Evolutionary conservation across 2,113 vertebrate species (phyloP), one percentile per base, ranked within the genome.

Genomic region (Rafetus swinhoei): DNA sequence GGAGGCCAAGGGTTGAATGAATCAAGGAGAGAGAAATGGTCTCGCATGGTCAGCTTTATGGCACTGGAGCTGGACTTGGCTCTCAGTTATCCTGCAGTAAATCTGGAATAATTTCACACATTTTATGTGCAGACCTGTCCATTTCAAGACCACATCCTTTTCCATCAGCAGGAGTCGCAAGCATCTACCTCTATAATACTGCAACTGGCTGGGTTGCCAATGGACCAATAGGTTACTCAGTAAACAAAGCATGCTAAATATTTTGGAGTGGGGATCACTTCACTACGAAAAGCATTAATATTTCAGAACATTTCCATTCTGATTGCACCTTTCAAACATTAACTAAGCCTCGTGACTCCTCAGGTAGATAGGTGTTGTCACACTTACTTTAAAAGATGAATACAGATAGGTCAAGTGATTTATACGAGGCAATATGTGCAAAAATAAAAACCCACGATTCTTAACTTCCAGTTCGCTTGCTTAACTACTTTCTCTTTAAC

Each of bases 231-330:
- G 13, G 0, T 5, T 54, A 80, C 93, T 90, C 86, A 87, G 91
- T 77, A 22, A 32, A 62, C 91, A 81, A n/a, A 81, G 82, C 90
- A 88, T 0, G 1, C 94, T 74, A 29, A 0, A 0, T 91, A 60
- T 82, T 53, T 3, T 65, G 79, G 18, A 65, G 90, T 24, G 45
- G 91, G 92, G 87, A 92, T 90, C 3, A 0, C 24, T 50, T 77
- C 39, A 25, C 65, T 50, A 53, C 5, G 88, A 84, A 95, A 92
- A 93, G 59, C 81, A 82, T 97, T 29, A 96, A 96, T 95, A 95
- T 96, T 96, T 96, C 92, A 96, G 85, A 81, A 86, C 90, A 21
- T 94, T 87, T 91, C 89, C 91, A 90, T 84, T 53, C 92, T 52
- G 65, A 90, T 91, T 84, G 93, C 27, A 79, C 95, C 94, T 94